Conservation (phyloP, 2,888 invertebrate genomes). For the Ariolimax columbianus region DNA sequence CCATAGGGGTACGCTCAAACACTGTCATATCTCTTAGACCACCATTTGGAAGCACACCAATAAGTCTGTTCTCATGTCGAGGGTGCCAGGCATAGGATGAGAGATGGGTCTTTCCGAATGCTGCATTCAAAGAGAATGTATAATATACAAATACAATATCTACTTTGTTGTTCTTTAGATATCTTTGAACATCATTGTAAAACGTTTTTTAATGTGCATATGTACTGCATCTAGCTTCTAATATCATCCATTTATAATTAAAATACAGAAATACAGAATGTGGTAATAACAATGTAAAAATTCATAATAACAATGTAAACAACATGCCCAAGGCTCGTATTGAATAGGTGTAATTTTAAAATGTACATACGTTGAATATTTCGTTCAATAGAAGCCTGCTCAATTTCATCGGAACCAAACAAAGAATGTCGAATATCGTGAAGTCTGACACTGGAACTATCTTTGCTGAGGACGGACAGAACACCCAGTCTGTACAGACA, state of each 20-base stretch:
- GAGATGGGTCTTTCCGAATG: constrained; percentile 76
- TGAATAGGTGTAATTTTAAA: not conserved
- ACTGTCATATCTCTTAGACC: constrained; percentile 87
- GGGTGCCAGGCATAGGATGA: constrained; percentile 94
- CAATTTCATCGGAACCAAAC: constrained; percentile 83
- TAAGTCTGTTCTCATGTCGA: constrained; percentile 86
- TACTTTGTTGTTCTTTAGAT: not conserved
- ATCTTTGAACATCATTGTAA: not conserved
- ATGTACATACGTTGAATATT: constrained; percentile 78
- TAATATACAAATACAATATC: not conserved
- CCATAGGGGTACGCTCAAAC: constrained; percentile 88
- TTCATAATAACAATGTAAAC: too few species aligned
- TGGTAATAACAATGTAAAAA: too few species aligned
- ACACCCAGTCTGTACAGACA: constrained; percentile 83
- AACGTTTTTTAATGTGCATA: too few species aligned
- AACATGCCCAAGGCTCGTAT: not conserved
- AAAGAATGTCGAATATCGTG: constrained; percentile 88
- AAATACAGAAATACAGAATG: too few species aligned
- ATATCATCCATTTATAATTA: too few species aligned
- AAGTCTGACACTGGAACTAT: constrained; percentile 87
- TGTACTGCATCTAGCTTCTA: too few species aligned
- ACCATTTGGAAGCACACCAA: constrained; percentile 85
- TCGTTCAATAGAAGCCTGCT: constrained; percentile 87
- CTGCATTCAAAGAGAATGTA: constrained; percentile 47
- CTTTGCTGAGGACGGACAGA: constrained; percentile 89